Conservation (phyloP, 1,140 invertebrate genomes). For the Neotoxoptera formosana region DNA sequence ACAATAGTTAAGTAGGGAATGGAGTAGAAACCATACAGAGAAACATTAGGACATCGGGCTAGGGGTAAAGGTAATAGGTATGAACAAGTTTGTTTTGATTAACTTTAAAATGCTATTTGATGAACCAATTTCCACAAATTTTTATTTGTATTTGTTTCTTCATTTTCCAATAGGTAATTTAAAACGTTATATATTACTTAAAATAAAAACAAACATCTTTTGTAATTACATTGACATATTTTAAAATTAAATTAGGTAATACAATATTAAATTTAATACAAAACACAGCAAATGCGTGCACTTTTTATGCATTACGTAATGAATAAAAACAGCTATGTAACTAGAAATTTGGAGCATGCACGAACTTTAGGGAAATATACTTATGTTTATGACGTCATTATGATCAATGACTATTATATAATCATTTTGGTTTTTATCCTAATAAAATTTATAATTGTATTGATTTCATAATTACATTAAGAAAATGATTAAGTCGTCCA, state of each 20-base stretch:
- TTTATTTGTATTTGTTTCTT: too few relatives aligned
- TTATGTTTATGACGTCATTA: background rate
- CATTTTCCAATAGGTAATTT: too few relatives aligned
- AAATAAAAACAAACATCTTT: background rate
- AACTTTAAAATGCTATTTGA: too few relatives aligned
- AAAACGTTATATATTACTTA: background rate
- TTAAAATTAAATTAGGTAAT: background rate
- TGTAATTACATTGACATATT: background rate
- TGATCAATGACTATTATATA: background rate
- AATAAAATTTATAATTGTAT: background rate
- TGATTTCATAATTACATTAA: background rate
- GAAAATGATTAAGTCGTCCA: background rate
- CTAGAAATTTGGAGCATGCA: background rate
- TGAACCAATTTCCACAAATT: too few relatives aligned
- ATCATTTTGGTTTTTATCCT: background rate
- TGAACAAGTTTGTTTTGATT: too few relatives aligned
- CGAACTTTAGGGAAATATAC: background rate
- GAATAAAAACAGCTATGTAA: background rate
- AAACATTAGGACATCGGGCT: too few relatives aligned
- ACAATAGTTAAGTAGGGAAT: too few relatives aligned
- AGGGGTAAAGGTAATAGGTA: too few relatives aligned
- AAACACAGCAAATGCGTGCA: background rate
- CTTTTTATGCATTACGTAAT: background rate
- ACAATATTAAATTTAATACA: background rate
- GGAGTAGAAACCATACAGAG: too few relatives aligned